These are phyloP conservation scores for Odontomyia ornata DNA, from an alignment of 2,888 invertebrate genomes.

Conservation along the genomic window DNA sequence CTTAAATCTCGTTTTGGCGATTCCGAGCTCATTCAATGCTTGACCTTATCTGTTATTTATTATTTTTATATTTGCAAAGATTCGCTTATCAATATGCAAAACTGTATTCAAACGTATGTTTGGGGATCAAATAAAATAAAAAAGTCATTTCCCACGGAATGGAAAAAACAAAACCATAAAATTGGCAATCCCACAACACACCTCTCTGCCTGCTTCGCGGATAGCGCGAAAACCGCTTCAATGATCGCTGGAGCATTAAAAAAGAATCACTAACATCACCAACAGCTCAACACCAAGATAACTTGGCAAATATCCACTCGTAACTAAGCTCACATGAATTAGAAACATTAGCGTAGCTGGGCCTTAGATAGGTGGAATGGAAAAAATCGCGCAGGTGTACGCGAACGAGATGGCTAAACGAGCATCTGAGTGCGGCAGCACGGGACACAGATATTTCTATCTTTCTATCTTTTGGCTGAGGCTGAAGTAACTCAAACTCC, in stretches of 20 bases:
- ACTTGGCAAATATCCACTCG: background rate
- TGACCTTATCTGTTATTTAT: constrained; percentile 17
- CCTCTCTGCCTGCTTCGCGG: constrained; percentile 29
- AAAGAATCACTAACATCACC: background rate
- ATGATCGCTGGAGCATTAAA: background rate
- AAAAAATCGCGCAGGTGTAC: constrained; percentile 48
- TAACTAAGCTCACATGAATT: background rate
- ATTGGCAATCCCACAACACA: constrained; percentile 27
- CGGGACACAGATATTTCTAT: background rate
- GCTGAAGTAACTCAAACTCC: no score
- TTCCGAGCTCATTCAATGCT: background rate
- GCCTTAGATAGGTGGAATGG: background rate
- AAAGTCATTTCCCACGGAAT: no score
- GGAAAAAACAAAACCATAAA: background rate
- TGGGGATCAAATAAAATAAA: background rate
- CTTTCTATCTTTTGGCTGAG: background rate
- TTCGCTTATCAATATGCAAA: constrained; percentile 25
- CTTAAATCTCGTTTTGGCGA: background rate
- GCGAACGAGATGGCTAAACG: constrained; percentile 34
- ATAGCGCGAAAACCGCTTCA: constrained; percentile 5
- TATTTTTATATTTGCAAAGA: background rate
- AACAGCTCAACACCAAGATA: background rate
- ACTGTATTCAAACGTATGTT: background rate
- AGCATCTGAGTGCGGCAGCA: background rate
- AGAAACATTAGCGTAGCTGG: constrained; percentile 16